Conservation (phyloP, 2,797 vertebrate genomes). For the Melanotaenia maccullochi region DNA sequence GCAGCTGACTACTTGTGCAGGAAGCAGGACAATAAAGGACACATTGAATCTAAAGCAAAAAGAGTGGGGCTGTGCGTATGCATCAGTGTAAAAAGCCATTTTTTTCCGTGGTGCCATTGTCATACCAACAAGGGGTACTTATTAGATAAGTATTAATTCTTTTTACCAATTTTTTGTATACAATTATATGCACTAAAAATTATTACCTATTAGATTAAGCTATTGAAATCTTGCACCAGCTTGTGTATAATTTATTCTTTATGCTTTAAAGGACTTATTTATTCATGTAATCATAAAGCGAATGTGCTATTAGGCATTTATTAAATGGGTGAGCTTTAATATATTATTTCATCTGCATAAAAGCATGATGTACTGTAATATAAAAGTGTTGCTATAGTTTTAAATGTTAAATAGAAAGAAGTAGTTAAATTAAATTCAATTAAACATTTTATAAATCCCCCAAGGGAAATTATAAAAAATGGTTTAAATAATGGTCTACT, state of each 20-base stretch:
- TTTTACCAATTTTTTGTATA: background rate
- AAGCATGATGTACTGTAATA: background rate
- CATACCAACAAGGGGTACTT: background rate
- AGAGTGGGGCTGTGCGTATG: constrained; percentile 20
- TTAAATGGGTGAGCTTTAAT: background rate
- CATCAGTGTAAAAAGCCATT: constrained; percentile 41
- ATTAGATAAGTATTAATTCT: background rate
- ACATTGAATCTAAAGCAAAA: constrained; percentile 41
- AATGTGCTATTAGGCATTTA: background rate
- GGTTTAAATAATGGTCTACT: background rate
- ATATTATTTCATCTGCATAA: background rate
- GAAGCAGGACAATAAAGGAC: constrained; percentile 79
- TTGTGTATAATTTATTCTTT: background rate
- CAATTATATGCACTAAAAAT: too few species aligned
- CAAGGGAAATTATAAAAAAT: too few species aligned
- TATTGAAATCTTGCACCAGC: background rate
- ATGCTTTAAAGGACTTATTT: background rate
- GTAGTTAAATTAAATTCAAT: too few species aligned
- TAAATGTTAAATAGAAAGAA: background rate
- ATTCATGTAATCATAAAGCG: background rate
- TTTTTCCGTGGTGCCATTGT: constrained; percentile 48
- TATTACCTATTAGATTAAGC: background rate
- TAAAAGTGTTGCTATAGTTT: background rate
- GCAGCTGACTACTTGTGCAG: constrained; percentile 85
- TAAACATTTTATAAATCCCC: too few species aligned